Conservation (phyloP, 2,113 vertebrate species). For the Dinomys branickii region DNA sequence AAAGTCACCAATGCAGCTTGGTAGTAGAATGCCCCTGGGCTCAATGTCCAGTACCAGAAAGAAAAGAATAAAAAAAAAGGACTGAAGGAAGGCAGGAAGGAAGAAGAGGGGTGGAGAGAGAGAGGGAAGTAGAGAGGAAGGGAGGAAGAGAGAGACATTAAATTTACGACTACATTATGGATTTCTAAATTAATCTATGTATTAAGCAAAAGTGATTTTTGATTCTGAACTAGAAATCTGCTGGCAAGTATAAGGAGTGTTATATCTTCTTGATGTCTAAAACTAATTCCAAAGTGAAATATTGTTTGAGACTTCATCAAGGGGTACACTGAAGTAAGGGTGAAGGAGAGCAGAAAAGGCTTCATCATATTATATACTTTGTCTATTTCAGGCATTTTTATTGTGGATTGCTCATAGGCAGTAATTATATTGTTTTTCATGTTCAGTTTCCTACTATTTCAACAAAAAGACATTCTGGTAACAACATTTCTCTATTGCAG, state of each 20-base stretch:
- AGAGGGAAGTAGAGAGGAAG: not conserved
- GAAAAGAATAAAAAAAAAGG: not conserved
- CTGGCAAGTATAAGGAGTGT: not conserved
- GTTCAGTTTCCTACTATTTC: not conserved
- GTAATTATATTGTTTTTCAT: not conserved
- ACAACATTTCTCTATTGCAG: not conserved
- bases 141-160: not conserved
- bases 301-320: not conserved
- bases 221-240: constrained; percentile 7
- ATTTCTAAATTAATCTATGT: not conserved
- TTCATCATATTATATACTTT: not conserved
- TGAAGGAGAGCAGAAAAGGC: not conserved
- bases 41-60: not conserved
- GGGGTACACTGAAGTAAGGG: not conserved
- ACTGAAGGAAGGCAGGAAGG: not conserved
- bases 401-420: not conserved
- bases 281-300: not conserved
- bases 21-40: not conserved
- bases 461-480: not conserved
- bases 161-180: not conserved
- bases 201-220: not conserved
- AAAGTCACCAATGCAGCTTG: not conserved
- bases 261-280: not conserved
- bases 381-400: not conserved
- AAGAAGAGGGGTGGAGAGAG: not conserved